phyloP scores from a whole-genome alignment of 1,140 invertebrate genomes.

The Aphelenchoides avenae region DNA sequence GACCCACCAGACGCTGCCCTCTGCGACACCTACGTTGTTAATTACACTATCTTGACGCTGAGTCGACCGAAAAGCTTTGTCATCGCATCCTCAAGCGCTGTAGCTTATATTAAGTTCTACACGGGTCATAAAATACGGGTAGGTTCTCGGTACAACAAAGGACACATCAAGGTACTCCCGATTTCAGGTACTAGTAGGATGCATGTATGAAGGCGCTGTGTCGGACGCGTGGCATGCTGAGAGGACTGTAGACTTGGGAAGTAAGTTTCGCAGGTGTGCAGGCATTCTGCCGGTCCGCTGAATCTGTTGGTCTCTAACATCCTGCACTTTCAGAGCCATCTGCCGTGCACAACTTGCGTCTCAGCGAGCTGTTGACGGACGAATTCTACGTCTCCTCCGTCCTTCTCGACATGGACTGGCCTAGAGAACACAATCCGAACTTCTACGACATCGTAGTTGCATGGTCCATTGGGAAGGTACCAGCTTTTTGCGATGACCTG shows the following conservation, averaged over 20 bases:
- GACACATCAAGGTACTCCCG: too few relatives aligned
- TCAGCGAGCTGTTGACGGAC: slow-evolving; percentile 32
- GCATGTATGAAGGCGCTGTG: slow-evolving; percentile 48
- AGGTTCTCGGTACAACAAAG: too few relatives aligned
- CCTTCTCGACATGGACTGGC: slow-evolving; percentile 43
- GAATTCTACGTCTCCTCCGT: slow-evolving; percentile 49
- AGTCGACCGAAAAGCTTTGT: too few relatives aligned
- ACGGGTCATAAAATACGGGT: too few relatives aligned
- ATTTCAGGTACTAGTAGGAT: too few relatives aligned
- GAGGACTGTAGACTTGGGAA: slow-evolving; percentile 46
- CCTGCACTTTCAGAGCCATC: slow-evolving; percentile 36
- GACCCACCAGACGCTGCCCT: too few relatives aligned
- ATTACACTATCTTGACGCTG: too few relatives aligned
- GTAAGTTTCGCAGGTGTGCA: slow-evolving; percentile 20
- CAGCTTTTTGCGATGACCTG: not conserved
- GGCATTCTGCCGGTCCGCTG: slow-evolving; percentile 4
- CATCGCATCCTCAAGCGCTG: too few relatives aligned
- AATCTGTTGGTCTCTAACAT: slow-evolving; percentile 13
- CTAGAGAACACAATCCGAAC: slow-evolving; percentile 35
- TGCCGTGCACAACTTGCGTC: slow-evolving; percentile 34
- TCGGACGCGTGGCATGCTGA: slow-evolving; percentile 49
- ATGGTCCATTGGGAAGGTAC: slow-evolving; percentile 42
- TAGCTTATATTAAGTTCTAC: too few relatives aligned
- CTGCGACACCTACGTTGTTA: too few relatives aligned
- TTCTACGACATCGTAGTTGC: slow-evolving; percentile 48